Evolutionary conservation across 1,140 invertebrate species (phyloP).

Genomic region (Atta cephalotes): DNA sequence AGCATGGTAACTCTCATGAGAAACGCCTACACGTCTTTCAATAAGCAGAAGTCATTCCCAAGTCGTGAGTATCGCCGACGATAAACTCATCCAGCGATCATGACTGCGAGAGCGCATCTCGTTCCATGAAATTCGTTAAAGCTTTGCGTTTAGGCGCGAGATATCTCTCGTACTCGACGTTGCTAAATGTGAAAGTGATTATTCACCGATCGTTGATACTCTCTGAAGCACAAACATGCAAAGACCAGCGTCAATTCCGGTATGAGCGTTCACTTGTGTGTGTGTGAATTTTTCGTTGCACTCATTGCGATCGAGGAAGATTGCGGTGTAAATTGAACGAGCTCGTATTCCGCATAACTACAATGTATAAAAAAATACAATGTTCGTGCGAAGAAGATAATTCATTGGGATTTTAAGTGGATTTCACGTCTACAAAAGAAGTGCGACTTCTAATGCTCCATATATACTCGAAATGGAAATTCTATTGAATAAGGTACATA

Average conservation of each 20-base stretch:
- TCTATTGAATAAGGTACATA: not conserved
- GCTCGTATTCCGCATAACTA: constrained; percentile 17
- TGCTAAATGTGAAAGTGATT: constrained; percentile 52
- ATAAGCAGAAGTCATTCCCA: constrained; percentile 39
- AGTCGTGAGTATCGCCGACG: constrained; percentile 1
- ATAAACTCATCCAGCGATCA: constrained; percentile 9
- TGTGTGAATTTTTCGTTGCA: not conserved
- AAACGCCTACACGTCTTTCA: constrained; percentile 33
- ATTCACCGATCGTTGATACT: constrained; percentile 14
- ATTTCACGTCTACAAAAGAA: not conserved
- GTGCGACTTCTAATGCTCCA: not conserved
- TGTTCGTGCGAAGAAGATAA: constrained; percentile 1
- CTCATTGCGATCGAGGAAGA: not conserved
- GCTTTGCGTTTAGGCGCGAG: constrained; percentile 23
- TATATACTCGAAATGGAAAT: constrained; percentile 1
- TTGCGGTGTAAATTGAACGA: not conserved
- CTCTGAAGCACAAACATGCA: not conserved
- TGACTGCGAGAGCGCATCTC: constrained; percentile 12
- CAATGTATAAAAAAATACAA: not conserved
- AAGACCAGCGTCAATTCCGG: constrained; percentile 21
- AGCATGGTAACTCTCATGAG: constrained; percentile 30
- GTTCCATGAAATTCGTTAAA: constrained; percentile 23
- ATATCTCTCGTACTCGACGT: not conserved
- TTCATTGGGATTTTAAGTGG: constrained; percentile 1
- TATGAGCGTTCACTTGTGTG: not conserved